phyloP scores from a whole-genome alignment of 2,113 vertebrate species.

The Opisthocomus hoazin region DNA sequence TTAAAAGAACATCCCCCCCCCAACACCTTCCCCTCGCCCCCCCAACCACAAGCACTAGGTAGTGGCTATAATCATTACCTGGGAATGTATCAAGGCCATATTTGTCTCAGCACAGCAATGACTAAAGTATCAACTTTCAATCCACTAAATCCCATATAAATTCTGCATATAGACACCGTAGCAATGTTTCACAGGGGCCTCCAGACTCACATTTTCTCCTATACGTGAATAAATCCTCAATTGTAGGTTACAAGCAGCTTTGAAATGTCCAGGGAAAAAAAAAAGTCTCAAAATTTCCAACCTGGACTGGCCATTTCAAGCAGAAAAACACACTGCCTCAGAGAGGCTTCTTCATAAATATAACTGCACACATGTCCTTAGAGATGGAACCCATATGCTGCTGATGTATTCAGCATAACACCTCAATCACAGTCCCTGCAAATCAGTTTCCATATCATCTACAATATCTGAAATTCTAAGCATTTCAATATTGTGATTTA shows the following conservation, averaged over 20 bases:
- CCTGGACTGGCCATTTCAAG: background rate
- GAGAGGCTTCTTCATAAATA: background rate
- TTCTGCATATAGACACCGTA: background rate
- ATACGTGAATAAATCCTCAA: background rate
- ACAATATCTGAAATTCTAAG: background rate
- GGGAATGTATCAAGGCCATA: background rate
- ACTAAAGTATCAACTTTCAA: background rate
- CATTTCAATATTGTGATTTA: background rate
- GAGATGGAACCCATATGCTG: background rate
- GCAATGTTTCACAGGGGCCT: background rate
- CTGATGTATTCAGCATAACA: background rate
- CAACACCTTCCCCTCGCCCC: no score
- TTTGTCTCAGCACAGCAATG: background rate
- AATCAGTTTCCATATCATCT: background rate
- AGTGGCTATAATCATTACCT: background rate
- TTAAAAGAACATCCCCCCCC: background rate
- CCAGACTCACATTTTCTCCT: background rate
- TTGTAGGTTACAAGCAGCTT: background rate
- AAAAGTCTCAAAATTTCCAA: background rate
- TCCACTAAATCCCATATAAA: background rate
- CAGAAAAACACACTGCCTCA: background rate
- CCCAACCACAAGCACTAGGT: background rate
- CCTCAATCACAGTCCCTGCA: background rate
- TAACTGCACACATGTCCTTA: background rate
- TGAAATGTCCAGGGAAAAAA: background rate